Base-by-base conservation (phyloP, 1,140 invertebrate genomes). In the Pseudachorutes palmiensis region DNA sequence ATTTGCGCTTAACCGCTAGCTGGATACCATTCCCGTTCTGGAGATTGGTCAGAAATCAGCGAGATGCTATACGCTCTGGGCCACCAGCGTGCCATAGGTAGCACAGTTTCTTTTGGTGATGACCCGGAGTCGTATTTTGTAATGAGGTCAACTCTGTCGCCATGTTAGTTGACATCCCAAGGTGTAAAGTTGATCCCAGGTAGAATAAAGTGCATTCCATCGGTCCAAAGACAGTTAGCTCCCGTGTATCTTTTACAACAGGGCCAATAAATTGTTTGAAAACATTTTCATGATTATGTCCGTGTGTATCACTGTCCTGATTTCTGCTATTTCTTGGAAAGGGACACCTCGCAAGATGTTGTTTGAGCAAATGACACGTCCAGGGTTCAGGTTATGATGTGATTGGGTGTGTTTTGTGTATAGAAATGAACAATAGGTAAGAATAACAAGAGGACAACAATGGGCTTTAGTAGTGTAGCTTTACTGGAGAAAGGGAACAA, bases 141-240 rank as follows among this genome's bases (percentile, higher is more conserved):
- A n/a, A n/a, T n/a, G n/a, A n/a, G n/a, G n/a, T n/a, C n/a, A n/a
- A n/a, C n/a, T n/a, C n/a, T n/a, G n/a, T n/a, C n/a, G n/a, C n/a
- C n/a, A n/a, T n/a, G n/a, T n/a, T n/a, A n/a, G n/a, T n/a, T n/a
- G n/a, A n/a, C n/a, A n/a, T n/a, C n/a, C n/a, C n/a, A n/a, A n/a
- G n/a, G n/a, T n/a, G n/a, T n/a, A n/a, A n/a, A n/a, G n/a, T n/a
- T n/a, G n/a, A n/a, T n/a, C n/a, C n/a, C 51, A 55, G 51, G 51
- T 55, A 55, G 24, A 26, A 14, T 55, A 55, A 55, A 55, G 51
- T 55, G 51, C 51, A 55, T 55, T 55, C 51, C 51, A 55, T 55
- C 5, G 24, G 14, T 14, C 24, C 24, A 55, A 19, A 19, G 5
- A 14, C 24, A 19, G 51, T 19, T 19, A 26, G 51, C 5, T 19